A percentile compares a stretch with the other conserved stretches of the same genome.
These are phyloP conservation scores for Acanthococcus lagerstroemiae DNA, from an alignment of 2,888 invertebrate species.

Conservation along the genomic window DNA sequence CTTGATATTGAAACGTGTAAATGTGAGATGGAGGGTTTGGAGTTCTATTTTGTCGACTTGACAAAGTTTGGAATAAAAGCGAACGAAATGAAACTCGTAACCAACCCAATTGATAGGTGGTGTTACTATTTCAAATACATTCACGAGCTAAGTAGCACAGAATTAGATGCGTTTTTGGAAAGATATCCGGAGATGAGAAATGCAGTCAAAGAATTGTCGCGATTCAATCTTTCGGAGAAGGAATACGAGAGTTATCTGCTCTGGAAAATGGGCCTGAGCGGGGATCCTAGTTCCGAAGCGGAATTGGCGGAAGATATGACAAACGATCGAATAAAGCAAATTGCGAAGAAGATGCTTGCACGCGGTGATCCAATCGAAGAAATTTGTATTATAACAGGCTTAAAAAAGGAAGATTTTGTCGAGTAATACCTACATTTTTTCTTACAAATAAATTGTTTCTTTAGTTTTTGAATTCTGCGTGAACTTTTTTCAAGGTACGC, in stretches of 20 bases:
- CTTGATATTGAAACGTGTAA: not conserved
- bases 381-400: not conserved
- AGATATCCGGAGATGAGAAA: not conserved
- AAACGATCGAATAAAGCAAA: not conserved
- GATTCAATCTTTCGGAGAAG: not conserved
- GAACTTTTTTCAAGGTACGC: not conserved
- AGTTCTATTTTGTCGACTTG: not conserved
- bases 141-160: not conserved
- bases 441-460: slow-evolving; percentile 5
- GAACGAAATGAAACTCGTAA: not conserved
- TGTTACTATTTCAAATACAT: not conserved
- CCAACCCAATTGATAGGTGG: not conserved
- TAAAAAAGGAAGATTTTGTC: not conserved
- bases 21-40: not conserved
- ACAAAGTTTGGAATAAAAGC: not conserved
- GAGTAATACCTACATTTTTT: not conserved
- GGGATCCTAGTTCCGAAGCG: not conserved
- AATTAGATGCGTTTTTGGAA: not conserved
- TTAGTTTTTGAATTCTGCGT: not conserved
- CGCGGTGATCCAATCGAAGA: not conserved
- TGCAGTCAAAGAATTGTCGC: not conserved
- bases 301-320: not conserved
- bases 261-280: not conserved
- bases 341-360: not conserved
- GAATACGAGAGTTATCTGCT: not conserved